phyloP scores from a whole-genome alignment of 2,797 vertebrate species.

The Valencia hispanica region DNA sequence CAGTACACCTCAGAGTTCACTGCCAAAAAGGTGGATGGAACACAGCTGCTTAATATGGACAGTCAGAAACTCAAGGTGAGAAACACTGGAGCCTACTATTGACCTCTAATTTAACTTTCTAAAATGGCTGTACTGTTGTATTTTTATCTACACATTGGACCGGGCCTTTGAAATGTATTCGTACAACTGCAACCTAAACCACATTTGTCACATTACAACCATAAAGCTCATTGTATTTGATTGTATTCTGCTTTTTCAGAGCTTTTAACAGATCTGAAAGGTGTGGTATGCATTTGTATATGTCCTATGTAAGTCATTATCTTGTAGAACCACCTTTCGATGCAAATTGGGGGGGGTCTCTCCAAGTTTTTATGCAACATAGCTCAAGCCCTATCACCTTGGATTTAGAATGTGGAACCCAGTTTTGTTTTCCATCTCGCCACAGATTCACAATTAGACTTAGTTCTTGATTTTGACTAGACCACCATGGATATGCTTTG shows the following conservation, averaged over 20 bases:
- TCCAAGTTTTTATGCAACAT: too few species aligned
- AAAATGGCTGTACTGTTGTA: not conserved
- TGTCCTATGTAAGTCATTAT: not conserved
- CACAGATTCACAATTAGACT: not conserved
- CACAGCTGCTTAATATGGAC: conserved; percentile 86
- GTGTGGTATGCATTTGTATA: not conserved
- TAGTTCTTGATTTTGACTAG: not conserved
- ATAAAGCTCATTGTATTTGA: not conserved
- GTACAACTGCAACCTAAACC: too few species aligned
- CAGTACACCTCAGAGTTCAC: conserved; percentile 83
- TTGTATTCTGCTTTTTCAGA: not conserved
- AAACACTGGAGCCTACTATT: not conserved
- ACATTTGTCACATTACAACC: not conserved
- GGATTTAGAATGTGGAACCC: not conserved
- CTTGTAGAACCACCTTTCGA: not conserved
- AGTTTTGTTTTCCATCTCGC: not conserved
- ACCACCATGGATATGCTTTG: not conserved
- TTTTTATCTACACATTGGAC: not conserved
- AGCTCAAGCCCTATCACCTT: not conserved
- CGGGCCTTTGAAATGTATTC: not conserved
- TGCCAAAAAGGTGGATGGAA: conserved; percentile 82
- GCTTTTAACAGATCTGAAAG: not conserved
- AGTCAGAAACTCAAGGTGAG: conserved; percentile 88
- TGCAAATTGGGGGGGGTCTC: not conserved
- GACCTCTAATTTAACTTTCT: not conserved